phyloP scores from a whole-genome alignment of 1,140 invertebrate genomes.

The Leptinotarsa lineolata region DNA sequence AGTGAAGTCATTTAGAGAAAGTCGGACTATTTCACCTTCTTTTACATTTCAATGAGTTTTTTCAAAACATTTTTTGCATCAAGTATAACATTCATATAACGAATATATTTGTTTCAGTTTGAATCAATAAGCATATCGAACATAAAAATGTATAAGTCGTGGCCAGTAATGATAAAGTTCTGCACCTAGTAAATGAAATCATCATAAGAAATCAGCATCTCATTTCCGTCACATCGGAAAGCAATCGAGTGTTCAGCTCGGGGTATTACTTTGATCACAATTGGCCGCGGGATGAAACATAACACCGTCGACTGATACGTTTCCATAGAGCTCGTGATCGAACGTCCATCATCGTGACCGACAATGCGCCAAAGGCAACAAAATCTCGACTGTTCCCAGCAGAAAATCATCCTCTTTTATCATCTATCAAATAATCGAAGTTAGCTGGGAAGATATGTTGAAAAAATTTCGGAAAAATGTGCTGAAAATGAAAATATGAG shows the following conservation, averaged over 20 bases:
- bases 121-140: too few species aligned
- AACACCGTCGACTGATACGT: slow-evolving; percentile 2
- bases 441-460: not conserved
- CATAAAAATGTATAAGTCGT: too few species aligned
- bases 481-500: not conserved
- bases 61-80: too few species aligned
- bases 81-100: too few species aligned
- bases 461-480: not conserved
- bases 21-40: too few species aligned
- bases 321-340: slow-evolving; percentile 7
- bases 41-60: too few species aligned
- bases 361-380: not conserved
- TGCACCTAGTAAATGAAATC: not conserved
- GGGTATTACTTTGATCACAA: slow-evolving; percentile 2
- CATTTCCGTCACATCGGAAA: slow-evolving; percentile 5
- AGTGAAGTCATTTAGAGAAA: too few species aligned
- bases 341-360: slow-evolving; percentile 1
- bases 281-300: slow-evolving; percentile 1
- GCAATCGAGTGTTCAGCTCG: not conserved
- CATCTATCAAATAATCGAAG: not conserved
- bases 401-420: slow-evolving; percentile 6
- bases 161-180: too few species aligned
- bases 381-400: not conserved
- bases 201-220: slow-evolving; percentile 6
- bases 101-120: too few species aligned